Base-by-base conservation (phyloP, 2,888 invertebrate genomes). In the Drosophila rellima region DNA sequence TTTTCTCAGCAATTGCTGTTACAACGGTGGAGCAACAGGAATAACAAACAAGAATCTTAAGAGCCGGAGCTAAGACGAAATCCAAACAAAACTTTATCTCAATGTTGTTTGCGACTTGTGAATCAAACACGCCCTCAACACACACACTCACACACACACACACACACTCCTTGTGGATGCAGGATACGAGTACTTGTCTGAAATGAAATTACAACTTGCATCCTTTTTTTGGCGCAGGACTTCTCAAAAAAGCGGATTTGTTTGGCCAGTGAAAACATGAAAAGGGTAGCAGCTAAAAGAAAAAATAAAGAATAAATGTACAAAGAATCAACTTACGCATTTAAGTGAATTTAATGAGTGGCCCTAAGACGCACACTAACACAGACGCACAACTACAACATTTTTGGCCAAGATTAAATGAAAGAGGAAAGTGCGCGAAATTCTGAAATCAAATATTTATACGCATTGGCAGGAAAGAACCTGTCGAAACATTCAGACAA, bases 141-240 rank as follows among this genome's bases (percentile, higher is more conserved):
- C 33, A 45, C 44, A 60, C 63, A n/a, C 18, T 47, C 48, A 68
- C 60, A 52, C 44, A 66, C 44, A 51, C 40, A 40, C 31, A 56
- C 65, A 39, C 18, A 57, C 52, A 35, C 33, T 48, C 47, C 63
- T 35, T n/a, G 3, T n/a, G 40, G 23, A 47, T 74, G 63, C 39
- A 40, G 35, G 26, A 44, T 29, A 55, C 50, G 59, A 72, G 68
- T 69, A 73, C 74, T 78, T 86, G 83, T 67, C 57, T 65, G 85
- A 89, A 89, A 89, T 84, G 64, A 82, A 87, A 89, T 89, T 89
- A 89, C 83, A 87, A 76, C 88, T 87, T 83, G 89, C 83, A 88
- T 88, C 89, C 82, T 75, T 67, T 75, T 67, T 77, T 66, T 62
- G 45, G 61, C 57, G 54, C 54, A 65, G 71, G 61, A 76, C 59